Base-by-base conservation (phyloP, 1,140 invertebrate species). In the Leptinotarsa lineolata region DNA sequence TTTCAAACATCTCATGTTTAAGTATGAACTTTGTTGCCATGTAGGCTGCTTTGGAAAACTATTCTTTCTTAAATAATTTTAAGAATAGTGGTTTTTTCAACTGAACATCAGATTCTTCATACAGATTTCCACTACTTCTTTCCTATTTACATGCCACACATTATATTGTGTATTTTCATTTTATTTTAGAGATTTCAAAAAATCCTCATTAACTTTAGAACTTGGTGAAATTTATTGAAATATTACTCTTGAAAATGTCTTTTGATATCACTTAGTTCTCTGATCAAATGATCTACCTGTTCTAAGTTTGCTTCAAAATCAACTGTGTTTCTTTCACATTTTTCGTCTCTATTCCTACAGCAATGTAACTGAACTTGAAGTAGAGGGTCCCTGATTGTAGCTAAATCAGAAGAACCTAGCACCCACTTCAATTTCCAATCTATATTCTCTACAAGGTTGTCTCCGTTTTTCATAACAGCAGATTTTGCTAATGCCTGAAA, bases 361-460 rank as follows among this genome's bases (percentile, higher is more conserved):
- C 82, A 83, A 72, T 81, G 68, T 15, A 84, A 76, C 60, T 83
- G 79, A 22, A 84, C 39, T 68, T 84, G 83, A 21, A 83, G 61
- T n/a, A 83, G 70, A 12, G 82, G 79, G 74, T 84, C 78, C 63
- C 77, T 76, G n/a, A 81, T 48, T 24, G 76, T 67, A 22, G 75
- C 69, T 58, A 82, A 72, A 45, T 78, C 81, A 16, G 83, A 84
- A 72, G 77, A 81, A 13, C 83, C 83, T 22, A 83, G 63, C 6
- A 84, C 68, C 83, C 82, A 84, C 73, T 83, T 83, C 45, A 84
- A 54, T 72, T 80, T 83, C 83, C 83, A 84, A 74, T 84, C 82
- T 63, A 82, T 77, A 75, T 80, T 81, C 77, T 82, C 77, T 18
- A 83, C 79, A 20, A 84, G 65, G 30, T 61, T 76, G 61, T 77